A percentile compares a stretch with the other conserved stretches of the same genome.
These are phyloP conservation scores for Danaus melanippus DNA, from an alignment of 1,140 invertebrate species.

Conservation along the genomic window DNA sequence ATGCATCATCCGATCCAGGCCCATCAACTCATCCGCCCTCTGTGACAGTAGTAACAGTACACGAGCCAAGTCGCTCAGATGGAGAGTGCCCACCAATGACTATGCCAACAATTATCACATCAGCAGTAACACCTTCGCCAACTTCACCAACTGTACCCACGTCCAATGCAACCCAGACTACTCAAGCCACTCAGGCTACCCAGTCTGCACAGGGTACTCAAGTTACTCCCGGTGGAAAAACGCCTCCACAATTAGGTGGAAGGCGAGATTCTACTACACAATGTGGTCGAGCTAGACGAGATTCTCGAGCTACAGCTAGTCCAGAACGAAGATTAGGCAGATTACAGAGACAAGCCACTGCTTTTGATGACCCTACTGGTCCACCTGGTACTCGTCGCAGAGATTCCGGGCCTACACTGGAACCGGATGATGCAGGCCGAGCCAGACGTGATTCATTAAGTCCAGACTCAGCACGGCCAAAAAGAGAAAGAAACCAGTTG, in stretches of 20 bases:
- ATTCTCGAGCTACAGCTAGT: conserved; percentile 79
- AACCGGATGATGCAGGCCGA: conserved; percentile 81
- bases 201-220: conserved; percentile 65
- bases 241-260: conserved; percentile 76
- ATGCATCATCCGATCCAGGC: conserved; percentile 79
- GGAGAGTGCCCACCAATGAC: conserved; percentile 76
- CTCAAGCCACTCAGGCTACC: conserved; percentile 31
- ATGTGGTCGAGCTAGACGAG: conserved; percentile 77
- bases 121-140: conserved; percentile 84
- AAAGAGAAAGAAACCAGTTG: conserved; percentile 82
- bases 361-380: conserved; percentile 86
- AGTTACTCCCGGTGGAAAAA: conserved; percentile 60
- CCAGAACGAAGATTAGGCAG: conserved; percentile 81
- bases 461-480: conserved; percentile 82
- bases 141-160: conserved; percentile 77
- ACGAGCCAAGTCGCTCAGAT: conserved; percentile 67
- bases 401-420: conserved; percentile 83
- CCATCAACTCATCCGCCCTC: conserved; percentile 66
- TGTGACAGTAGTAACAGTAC: conserved; percentile 64
- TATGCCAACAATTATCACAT: conserved; percentile 86
- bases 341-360: conserved; percentile 87
- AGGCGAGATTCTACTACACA: conserved; percentile 89
- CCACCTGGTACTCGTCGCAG: conserved; percentile 80
- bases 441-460: conserved; percentile 88
- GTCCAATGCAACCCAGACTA: conserved; percentile 39